Evolutionary conservation across 2,113 vertebrate species (phyloP).

Genomic region (Gopherus flavomarginatus): DNA sequence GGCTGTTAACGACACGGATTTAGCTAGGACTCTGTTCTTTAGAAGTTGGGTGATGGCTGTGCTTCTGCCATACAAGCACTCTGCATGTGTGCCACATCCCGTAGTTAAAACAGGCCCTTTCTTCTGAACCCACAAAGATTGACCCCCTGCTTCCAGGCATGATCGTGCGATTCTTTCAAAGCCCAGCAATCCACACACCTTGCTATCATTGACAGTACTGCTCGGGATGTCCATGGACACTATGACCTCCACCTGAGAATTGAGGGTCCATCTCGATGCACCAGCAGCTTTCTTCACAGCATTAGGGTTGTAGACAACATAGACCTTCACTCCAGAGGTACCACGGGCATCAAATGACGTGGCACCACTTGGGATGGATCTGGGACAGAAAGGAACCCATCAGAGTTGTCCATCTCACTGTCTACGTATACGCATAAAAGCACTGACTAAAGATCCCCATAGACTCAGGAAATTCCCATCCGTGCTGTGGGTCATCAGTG

Average conservation of each 20-base stretch:
- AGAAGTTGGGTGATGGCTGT: fast-evolving
- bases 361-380: constrained; percentile 69
- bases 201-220: constrained; percentile 59
- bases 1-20: fast-evolving
- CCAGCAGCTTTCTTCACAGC: constrained; percentile 8
- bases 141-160: neutral
- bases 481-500: neutral
- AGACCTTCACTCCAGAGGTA: constrained; percentile 59
- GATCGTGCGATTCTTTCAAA: too few relatives aligned
- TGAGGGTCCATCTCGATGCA: constrained; percentile 70
- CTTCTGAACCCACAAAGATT: fast-evolving
- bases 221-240: constrained; percentile 66
- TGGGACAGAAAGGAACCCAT: constrained; percentile 15
- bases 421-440: neutral
- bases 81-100: neutral
- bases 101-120: fast-evolving
- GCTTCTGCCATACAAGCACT: neutral
- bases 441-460: neutral
- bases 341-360: constrained; percentile 61
- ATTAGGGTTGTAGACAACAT: constrained; percentile 42
- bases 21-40: fast-evolving
- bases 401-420: neutral
- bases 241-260: constrained; percentile 56
- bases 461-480: neutral
- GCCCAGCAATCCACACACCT: constrained; percentile 61